A percentile compares a stretch with the other conserved stretches of the same genome.
Evolutionary conservation across 2,113 vertebrate genomes (phyloP).

Genomic region (Coregonus clupeaformis): DNA sequence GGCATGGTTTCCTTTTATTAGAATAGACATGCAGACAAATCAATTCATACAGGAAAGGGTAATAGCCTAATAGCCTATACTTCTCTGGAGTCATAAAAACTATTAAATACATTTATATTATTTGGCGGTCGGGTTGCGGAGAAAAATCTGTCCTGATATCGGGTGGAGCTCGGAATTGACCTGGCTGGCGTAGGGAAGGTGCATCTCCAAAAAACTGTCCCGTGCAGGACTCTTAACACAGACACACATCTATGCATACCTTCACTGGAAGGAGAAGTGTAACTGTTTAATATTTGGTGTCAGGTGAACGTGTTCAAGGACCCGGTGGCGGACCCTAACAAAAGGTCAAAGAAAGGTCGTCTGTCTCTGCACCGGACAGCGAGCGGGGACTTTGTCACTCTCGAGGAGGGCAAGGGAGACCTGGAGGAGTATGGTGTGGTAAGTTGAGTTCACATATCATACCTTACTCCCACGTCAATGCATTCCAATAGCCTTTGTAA

Average conservation of each 20-base stretch:
- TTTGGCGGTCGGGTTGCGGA: too few relatives aligned
- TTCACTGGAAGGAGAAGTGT: background rate
- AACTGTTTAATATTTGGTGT: background rate
- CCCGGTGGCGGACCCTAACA: conserved; percentile 96
- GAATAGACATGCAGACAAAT: too few relatives aligned
- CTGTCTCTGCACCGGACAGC: conserved; percentile 89
- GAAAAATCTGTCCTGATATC: too few relatives aligned
- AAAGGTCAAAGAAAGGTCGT: conserved; percentile 96
- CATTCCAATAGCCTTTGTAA: background rate
- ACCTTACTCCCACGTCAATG: background rate
- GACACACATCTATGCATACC: background rate
- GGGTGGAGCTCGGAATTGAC: too few relatives aligned
- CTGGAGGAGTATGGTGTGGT: conserved; percentile 94
- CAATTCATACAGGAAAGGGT: too few relatives aligned
- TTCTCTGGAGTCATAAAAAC: too few relatives aligned
- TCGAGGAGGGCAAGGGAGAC: conserved; percentile 97
- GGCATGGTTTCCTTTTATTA: too few relatives aligned
- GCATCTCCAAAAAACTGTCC: too few relatives aligned
- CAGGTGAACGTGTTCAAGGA: conserved; percentile 98
- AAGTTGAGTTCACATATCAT: conserved; percentile 37
- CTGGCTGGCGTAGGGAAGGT: too few relatives aligned
- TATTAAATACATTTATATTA: too few relatives aligned
- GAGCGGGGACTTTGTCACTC: conserved; percentile 86
- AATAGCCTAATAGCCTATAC: too few relatives aligned
- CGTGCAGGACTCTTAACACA: background rate